Percentiles rank a stretch among this genome's conserved stretches.
phyloP scores from a whole-genome alignment of 2,888 invertebrate species.

The Nebria salina region DNA sequence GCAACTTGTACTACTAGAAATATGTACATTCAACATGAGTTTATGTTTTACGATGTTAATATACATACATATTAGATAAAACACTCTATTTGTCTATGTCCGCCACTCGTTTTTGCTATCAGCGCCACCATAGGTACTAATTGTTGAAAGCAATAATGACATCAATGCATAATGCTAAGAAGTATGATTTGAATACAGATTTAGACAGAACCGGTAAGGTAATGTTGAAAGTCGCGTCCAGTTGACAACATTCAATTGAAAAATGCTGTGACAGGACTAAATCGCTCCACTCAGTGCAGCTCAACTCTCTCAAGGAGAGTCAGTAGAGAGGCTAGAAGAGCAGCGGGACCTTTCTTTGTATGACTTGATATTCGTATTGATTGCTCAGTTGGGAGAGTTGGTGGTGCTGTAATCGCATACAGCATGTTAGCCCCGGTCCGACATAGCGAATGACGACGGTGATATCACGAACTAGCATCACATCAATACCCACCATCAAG shows the following conservation, averaged over 20 bases:
- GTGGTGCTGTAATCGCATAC: slow-evolving; percentile 9
- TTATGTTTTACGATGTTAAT: too few relatives aligned
- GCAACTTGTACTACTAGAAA: too few relatives aligned
- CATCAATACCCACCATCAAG: background rate
- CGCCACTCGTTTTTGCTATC: background rate
- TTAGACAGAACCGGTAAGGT: background rate
- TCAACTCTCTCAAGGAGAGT: background rate
- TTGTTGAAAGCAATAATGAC: background rate
- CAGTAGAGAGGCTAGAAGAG: background rate
- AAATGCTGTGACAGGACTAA: background rate
- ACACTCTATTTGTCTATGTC: background rate
- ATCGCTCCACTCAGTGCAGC: background rate
- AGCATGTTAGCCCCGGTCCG: background rate
- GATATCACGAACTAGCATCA: slow-evolving; percentile 11
- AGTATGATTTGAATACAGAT: background rate
- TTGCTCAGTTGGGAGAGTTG: slow-evolving; percentile 14
- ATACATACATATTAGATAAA: too few relatives aligned
- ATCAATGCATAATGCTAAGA: background rate
- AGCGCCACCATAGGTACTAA: background rate
- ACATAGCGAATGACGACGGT: slow-evolving; percentile 8
- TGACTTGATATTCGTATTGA: slow-evolving; percentile 38
- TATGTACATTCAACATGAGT: too few relatives aligned
- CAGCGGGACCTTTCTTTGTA: slow-evolving; percentile 17
- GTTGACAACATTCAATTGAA: background rate
- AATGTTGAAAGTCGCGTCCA: background rate